A percentile compares a stretch with the other conserved stretches of the same genome.
phyloP scores from a whole-genome alignment of 2,797 vertebrate species.

The Falco peregrinus region DNA sequence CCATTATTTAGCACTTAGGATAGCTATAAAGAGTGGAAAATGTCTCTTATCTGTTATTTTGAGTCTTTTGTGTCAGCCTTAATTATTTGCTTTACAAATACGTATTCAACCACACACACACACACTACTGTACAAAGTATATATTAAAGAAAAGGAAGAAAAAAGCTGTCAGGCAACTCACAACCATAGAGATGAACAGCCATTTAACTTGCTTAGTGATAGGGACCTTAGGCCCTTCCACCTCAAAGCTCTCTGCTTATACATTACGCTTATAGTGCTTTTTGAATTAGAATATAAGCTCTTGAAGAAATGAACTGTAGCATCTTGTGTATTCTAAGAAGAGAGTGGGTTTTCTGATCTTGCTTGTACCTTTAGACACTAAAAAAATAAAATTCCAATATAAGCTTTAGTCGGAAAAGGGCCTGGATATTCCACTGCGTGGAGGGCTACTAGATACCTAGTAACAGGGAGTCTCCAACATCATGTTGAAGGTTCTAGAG shows the following conservation, averaged over 20 bases:
- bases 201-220: background rate
- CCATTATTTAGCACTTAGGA: background rate
- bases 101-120: rapidly evolving
- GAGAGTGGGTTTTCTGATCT: background rate
- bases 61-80: background rate
- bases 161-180: background rate
- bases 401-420: background rate
- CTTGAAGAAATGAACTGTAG: background rate
- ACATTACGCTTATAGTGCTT: background rate
- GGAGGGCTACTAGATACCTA: background rate
- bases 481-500: background rate
- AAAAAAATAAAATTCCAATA: background rate
- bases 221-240: background rate
- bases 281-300: background rate
- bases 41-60: background rate
- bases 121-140: background rate
- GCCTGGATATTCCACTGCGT: background rate
- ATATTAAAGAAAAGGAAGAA: background rate
- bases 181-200: background rate
- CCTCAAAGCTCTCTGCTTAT: background rate
- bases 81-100: background rate
- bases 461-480: background rate
- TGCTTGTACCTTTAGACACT: background rate
- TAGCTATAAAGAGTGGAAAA: background rate
- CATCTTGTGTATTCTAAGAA: background rate